Evolutionary conservation across 2,888 invertebrate genomes (phyloP), one percentile per base, ranked within the genome.

Genomic region (Dasysyrphus tricinctus): DNA sequence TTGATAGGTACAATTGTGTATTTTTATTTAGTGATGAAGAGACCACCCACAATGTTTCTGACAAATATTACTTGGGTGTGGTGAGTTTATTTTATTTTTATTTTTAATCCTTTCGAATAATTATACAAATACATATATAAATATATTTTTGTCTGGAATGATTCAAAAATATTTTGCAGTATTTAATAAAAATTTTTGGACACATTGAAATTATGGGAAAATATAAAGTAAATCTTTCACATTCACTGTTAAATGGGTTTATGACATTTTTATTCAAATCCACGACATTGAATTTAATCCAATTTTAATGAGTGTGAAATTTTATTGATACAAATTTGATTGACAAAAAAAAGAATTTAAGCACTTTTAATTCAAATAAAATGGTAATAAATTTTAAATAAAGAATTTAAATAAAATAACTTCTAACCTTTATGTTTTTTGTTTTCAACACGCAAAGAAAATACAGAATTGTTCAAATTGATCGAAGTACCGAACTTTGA

Each of bases 401-500:
- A 16, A 57, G n/a, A 39, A 49, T 37, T 34, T 11, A 42, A 24
- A 2, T n/a, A 56, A 32, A 37, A 2, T 24, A 19, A 9, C 29
- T 7, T 70, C 79, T 75, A 72, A 84, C 84, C 84, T 84, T 84
- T 72, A 47, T 14, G 37, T 51, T 69, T 42, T 69, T 1, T 63
- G 61, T 19, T 39, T 51, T 51, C 1, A 32, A 49, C 12, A 32
- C 47, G 6, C 39, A 24, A 24, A 24, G 12, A 63, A 47, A 32
- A 49, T 16, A 7, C 19, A 51, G n/a, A 67, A 11, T 37, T 70
- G 12, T 39, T 39, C 77, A 16, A 65, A 57, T 12, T 51, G 67
- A 69, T 72, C 59, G 19, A 19, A 59, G 80, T 67, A 80, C 84
- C 84, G 84, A 80, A 73, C 84, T 80, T 67, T 56, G 8, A 47